Percentiles rank a stretch among this genome's conserved stretches.
phyloP scores from a whole-genome alignment of 2,797 vertebrate species.

The Austrolebias charrua region DNA sequence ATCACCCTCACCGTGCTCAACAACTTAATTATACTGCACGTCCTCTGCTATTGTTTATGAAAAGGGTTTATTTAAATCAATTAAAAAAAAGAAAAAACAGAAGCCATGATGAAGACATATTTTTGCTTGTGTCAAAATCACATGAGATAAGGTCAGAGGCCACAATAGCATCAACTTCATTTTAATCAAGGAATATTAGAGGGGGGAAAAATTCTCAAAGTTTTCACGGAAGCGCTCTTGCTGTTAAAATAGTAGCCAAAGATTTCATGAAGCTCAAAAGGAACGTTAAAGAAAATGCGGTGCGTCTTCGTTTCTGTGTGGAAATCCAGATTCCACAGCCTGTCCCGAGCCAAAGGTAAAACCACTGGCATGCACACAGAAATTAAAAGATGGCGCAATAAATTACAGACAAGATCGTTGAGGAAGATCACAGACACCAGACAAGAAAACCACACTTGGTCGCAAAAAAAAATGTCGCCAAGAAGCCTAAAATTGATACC shows the following conservation, averaged over 20 bases:
- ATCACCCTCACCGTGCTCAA: constrained; percentile 25
- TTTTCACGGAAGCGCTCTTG: constrained; percentile 15
- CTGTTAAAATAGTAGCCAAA: constrained; percentile 10
- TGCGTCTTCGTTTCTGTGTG: constrained; percentile 28
- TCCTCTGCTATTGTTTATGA: background rate
- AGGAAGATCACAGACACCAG: constrained; percentile 58
- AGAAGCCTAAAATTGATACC: constrained; percentile 63
- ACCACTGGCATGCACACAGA: constrained; percentile 28
- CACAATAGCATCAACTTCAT: background rate
- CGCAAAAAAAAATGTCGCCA: constrained; percentile 55
- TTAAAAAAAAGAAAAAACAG: too few species aligned
- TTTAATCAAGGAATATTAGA: background rate
- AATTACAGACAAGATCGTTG: constrained; percentile 67
- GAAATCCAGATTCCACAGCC: constrained; percentile 21
- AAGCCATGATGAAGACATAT: too few species aligned
- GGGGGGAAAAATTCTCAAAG: background rate
- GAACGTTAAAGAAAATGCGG: constrained; percentile 1
- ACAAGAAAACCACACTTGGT: constrained; percentile 56
- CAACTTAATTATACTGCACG: background rate
- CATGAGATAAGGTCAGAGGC: too few species aligned
- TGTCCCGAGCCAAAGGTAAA: constrained; percentile 40
- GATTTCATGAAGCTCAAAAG: constrained; percentile 2
- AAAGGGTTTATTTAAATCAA: too few species aligned
- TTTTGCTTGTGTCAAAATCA: background rate
- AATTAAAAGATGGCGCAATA: constrained; percentile 58